Base-by-base conservation (phyloP, 92 coral and sea anemone genomes). In the Zoanthus solanderi region DNA sequence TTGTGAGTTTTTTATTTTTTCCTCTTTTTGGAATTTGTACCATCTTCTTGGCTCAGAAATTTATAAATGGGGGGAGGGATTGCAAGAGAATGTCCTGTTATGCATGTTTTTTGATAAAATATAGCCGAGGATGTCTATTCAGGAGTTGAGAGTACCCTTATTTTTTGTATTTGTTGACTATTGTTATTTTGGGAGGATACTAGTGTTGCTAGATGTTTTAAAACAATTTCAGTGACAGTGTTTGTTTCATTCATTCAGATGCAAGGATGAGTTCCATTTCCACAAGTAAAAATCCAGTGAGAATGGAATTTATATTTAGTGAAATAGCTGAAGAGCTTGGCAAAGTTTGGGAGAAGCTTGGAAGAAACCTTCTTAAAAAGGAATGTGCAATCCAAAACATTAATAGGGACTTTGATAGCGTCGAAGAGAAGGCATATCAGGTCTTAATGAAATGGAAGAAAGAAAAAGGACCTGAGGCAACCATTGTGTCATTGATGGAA, bases 361-460 rank as follows among this genome's bases (percentile, higher is more conserved):
- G 99, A 28, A 88, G 95, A 13, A 72, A 86, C 47, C 78, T 96
- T 34, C 75, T 89, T 5, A 75, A 80, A 1, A 96, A 78, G 53
- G 98, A 89, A 60, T 90, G 96, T 84, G 54, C 92, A 2, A 92
- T 96, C 85, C 87, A 92, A 46, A 93, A 95, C 65, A 96, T 96
- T 52, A 91, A 95, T 69, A 93, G 71, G 46, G 99, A 96, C 69
- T 90, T 78, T 87, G 77, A 76, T 3, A 78, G 92, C 84, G 97
- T 90, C 13, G 75, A 91, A 16, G 99, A 96, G 87, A 95, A 92
- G 45, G 96, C 99, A 6, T 93, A 84, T 78, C 99, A 95, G 72
- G 67, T 96, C 45, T 88, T 96, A 28, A 30, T 89, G 78, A 88
- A 76, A 44, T 96, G 99, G 99, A 90, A 78, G 12, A 69, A 84